Percentiles rank a stretch among this genome's conserved stretches.
Conservation (phyloP, 2,888 invertebrate genomes). For the Conistra vaccinii region DNA sequence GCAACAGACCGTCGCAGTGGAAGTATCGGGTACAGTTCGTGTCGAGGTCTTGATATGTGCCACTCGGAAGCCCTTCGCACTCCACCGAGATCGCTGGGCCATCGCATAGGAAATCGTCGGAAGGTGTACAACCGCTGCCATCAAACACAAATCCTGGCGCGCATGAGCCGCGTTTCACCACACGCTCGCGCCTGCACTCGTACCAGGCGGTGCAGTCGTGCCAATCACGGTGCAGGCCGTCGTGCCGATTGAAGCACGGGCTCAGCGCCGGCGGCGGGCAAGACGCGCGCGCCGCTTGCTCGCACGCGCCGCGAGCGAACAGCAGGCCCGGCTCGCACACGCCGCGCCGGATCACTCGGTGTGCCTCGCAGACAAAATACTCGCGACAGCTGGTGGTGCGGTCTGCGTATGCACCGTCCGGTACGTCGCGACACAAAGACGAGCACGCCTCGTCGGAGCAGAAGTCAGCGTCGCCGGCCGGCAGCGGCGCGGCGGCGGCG, state of each 20-base stretch:
- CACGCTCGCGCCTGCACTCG: conserved; percentile 86
- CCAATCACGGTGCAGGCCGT: conserved; percentile 87
- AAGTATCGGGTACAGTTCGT: conserved; percentile 89
- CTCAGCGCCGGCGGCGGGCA: conserved; percentile 87
- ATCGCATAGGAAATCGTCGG: conserved; percentile 84
- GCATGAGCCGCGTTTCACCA: conserved; percentile 86
- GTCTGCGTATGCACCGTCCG: conserved; percentile 91
- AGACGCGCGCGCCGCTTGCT: conserved; percentile 80
- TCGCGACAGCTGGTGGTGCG: conserved; percentile 89
- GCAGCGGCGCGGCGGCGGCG: conserved; percentile 83
- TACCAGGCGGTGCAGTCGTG: conserved; percentile 88
- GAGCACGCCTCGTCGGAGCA: conserved; percentile 88
- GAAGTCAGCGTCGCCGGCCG: conserved; percentile 89
- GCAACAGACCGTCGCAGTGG: conserved; percentile 85
- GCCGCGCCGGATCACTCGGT: conserved; percentile 88
- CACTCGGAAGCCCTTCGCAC: conserved; percentile 88
- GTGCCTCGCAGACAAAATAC: conserved; percentile 90
- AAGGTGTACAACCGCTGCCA: conserved; percentile 85
- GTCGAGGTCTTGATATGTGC: conserved; percentile 89
- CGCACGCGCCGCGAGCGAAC: conserved; percentile 89
- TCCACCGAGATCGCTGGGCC: conserved; percentile 83
- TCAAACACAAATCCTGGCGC: conserved; percentile 87
- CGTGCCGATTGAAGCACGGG: conserved; percentile 85
- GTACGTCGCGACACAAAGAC: conserved; percentile 87
- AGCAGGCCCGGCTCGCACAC: conserved; percentile 89